These are phyloP conservation scores for Calvadosia cruxmelitensis DNA, from an alignment of 30 jellyfish, hydroid and myxozoan species.

Conservation along the genomic window DNA sequence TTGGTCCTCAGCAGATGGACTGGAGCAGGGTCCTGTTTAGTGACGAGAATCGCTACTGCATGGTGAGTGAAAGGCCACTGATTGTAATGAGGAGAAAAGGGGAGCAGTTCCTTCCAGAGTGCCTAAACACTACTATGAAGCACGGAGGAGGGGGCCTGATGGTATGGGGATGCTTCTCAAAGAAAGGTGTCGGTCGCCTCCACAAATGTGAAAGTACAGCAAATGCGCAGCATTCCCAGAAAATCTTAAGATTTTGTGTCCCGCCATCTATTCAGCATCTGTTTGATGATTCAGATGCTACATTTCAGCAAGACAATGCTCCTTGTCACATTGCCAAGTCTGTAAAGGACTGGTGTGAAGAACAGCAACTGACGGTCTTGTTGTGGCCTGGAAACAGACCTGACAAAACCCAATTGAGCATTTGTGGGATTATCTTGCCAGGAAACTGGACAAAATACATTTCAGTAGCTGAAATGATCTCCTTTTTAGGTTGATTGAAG, in stretches of 20 bases:
- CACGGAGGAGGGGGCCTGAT: constrained; percentile 41
- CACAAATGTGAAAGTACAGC: constrained; percentile 2
- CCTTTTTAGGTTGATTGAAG: no score
- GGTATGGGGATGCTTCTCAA: constrained; percentile 11
- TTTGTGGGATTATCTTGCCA: constrained; percentile 24
- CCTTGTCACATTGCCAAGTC: constrained; percentile 35
- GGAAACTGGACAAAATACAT: no score
- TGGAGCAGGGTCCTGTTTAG: constrained; percentile 30
- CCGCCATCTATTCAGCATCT: constrained; percentile 5
- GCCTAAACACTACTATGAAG: constrained; percentile 21
- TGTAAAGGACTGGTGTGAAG: constrained; percentile 8
- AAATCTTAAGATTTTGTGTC: constrained; percentile 16
- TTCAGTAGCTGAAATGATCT: no score
- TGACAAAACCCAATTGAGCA: constrained; percentile 34
- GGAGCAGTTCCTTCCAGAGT: constrained; percentile 19
- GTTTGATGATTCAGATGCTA: background rate
- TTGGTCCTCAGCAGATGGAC: constrained; percentile 3
- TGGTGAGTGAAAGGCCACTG: constrained; percentile 25
- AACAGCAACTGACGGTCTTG: constrained; percentile 2
- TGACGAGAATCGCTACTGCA: constrained; percentile 23
- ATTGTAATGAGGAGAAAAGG: constrained; percentile 25
- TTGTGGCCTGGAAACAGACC: constrained; percentile 38
- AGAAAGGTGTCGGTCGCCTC: constrained; percentile 12
- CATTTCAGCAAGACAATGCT: constrained; percentile 36
- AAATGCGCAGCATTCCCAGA: constrained; percentile 6